Conservation (phyloP, 2,113 vertebrate species). For the Hyaena hyaena region DNA sequence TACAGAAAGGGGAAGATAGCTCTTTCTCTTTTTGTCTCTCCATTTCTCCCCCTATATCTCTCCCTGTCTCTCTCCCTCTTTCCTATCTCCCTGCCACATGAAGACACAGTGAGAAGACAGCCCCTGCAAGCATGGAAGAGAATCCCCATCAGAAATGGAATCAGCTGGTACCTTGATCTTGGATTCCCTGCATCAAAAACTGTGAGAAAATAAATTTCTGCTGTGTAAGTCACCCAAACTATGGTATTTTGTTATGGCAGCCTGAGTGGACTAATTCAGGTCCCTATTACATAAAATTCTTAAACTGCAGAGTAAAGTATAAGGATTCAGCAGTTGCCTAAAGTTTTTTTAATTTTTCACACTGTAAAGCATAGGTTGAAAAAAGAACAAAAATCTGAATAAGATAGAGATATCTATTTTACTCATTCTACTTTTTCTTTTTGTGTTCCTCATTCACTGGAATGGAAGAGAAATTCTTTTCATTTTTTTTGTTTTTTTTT, state of each 20-base stretch:
- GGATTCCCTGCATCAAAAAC: neutral
- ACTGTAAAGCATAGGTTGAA: neutral
- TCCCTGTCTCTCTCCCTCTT: neutral
- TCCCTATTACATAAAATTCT: neutral
- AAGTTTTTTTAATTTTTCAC: slow-evolving; percentile 37
- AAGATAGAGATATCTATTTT: neutral
- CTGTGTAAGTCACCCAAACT: neutral
- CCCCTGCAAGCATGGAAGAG: neutral
- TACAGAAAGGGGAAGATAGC: neutral
- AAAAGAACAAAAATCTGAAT: neutral
- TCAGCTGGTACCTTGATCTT: neutral
- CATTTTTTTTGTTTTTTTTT: neutral
- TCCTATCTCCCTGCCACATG: neutral
- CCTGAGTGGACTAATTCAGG: neutral
- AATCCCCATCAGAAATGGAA: neutral
- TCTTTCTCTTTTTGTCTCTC: too few relatives aligned
- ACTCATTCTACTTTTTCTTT: neutral
- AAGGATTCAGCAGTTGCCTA: neutral
- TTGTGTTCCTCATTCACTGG: neutral
- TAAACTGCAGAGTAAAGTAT: slow-evolving; percentile 4
- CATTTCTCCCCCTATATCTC: neutral
- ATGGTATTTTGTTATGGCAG: neutral
- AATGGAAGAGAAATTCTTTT: neutral
- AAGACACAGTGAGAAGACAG: neutral
- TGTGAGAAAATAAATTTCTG: neutral